Conservation (phyloP, 2,113 vertebrate genomes). For the Myxocyprinus asiaticus region DNA sequence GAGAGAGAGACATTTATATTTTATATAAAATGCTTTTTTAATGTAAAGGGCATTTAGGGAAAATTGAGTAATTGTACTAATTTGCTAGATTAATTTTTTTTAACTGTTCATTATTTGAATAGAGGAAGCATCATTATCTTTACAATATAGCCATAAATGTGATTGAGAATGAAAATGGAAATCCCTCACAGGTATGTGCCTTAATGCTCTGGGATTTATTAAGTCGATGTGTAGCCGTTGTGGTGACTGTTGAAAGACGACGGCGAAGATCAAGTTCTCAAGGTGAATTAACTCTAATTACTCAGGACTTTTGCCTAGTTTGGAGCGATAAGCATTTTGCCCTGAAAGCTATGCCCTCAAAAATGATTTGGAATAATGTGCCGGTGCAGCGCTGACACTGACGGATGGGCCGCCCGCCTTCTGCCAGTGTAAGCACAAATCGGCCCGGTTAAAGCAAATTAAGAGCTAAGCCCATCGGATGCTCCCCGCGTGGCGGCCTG, state of each 20-base stretch:
- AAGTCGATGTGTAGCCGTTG: slow-evolving; percentile 15
- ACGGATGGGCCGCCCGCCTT: slow-evolving; percentile 80
- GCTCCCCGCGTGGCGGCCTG: slow-evolving; percentile 54
- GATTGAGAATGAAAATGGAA: slow-evolving; percentile 9
- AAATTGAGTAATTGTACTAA: slow-evolving; percentile 18
- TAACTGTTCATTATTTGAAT: neutral
- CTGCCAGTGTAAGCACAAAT: slow-evolving; percentile 72
- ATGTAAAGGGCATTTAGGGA: neutral
- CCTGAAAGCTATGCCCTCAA: slow-evolving; percentile 85
- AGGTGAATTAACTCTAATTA: slow-evolving; percentile 97
- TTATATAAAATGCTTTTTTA: slow-evolving; percentile 18
- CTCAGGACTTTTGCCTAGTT: slow-evolving; percentile 89
- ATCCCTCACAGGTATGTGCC: neutral
- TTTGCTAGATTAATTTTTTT: slow-evolving; percentile 26
- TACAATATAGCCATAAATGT: slow-evolving; percentile 33
- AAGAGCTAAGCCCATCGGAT: slow-evolving; percentile 72
- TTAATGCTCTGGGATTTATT: slow-evolving; percentile 32
- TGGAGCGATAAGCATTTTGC: slow-evolving; percentile 86
- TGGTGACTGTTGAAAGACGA: slow-evolving; percentile 19
- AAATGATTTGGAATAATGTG: slow-evolving; percentile 97
- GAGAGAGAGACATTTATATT: neutral
- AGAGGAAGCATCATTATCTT: slow-evolving; percentile 9
- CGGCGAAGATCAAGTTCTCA: slow-evolving; percentile 81
- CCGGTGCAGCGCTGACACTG: slow-evolving; percentile 81
- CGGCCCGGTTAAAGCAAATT: slow-evolving; percentile 74